Evolutionary conservation across 2,888 invertebrate genomes (phyloP).

Genomic region (Drosophila vallismaia): DNA sequence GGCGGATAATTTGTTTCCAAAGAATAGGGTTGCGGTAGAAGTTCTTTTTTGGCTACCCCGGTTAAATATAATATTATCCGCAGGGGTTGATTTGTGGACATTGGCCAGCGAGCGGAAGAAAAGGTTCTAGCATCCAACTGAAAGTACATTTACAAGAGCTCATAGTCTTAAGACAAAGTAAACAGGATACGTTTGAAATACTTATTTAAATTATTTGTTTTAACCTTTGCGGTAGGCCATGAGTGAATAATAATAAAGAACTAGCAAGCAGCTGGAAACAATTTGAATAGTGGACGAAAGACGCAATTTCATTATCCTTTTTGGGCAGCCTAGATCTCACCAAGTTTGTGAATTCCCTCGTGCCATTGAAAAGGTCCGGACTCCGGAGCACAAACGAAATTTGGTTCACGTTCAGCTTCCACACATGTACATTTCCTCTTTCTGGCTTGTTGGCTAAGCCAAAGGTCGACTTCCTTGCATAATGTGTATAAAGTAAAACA

Average conservation of each 20-base stretch:
- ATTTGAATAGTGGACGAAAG: slow-evolving; percentile 62
- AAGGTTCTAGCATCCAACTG: background rate
- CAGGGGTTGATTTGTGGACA: background rate
- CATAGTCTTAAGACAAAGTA: slow-evolving; percentile 22
- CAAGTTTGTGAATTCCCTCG: background rate
- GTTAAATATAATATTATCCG: background rate
- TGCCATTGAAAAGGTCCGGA: slow-evolving; percentile 54
- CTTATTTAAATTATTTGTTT: slow-evolving; percentile 43
- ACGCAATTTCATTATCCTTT: slow-evolving; percentile 71
- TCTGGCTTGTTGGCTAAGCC: slow-evolving; percentile 32
- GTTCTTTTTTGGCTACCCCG: background rate
- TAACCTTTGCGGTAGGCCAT: background rate
- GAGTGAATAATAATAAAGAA: slow-evolving; percentile 14
- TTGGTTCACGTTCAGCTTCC: slow-evolving; percentile 33
- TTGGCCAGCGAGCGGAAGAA: background rate
- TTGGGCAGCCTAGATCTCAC: slow-evolving; percentile 20
- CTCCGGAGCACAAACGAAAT: slow-evolving; percentile 56
- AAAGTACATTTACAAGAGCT: slow-evolving; percentile 40
- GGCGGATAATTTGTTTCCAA: background rate
- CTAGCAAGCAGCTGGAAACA: slow-evolving; percentile 59
- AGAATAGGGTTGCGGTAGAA: background rate
- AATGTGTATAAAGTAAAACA: slow-evolving; percentile 46
- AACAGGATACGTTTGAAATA: slow-evolving; percentile 44
- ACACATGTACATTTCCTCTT: slow-evolving; percentile 29
- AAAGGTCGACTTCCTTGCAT: slow-evolving; percentile 62